Base-by-base conservation (phyloP, 2,888 invertebrate species). In the Aspidiotus destructor region DNA sequence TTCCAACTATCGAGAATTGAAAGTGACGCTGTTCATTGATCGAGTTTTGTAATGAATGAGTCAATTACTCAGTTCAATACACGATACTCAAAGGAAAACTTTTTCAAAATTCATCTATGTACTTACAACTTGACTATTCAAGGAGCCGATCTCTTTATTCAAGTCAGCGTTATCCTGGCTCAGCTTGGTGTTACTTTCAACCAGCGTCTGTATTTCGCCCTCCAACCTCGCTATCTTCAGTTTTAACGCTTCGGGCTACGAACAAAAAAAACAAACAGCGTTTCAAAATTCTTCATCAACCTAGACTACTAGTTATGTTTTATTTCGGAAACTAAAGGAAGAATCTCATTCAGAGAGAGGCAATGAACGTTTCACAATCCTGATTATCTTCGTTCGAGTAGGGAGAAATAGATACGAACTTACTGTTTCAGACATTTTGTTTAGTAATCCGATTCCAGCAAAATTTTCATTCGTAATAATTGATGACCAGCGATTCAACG, bases 21-120 rank as follows among this genome's bases (percentile, higher is more conserved):
- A 48, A 48, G 48, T 48, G 48, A 48, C 48, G 48, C 48, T 48
- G 48, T 48, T 48, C 48, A 48, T 48, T 48, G 48, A 48, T 48
- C 48, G 48, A 48, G 48, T 48, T 48, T 48, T 48, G 48, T 48
- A 48, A 48, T 48, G 2, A 48, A 48, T 48, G 48, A 48, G 48
- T 48, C 48, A 48, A 48, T 48, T 48, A 48, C 48, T 48, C 48
- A 48, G 48, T 48, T 48, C 48, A 48, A 48, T 48, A 48, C 48
- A 48, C 48, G 48, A 48, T 48, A 48, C 48, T 48, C 48, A 48
- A 48, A 48, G 48, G 48, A 48, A 48, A 48, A 48, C 48, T 48
- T 48, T 48, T 48, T 48, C 48, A 48, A 48, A 48, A 48, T 48
- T 48, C 48, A 48, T 48, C 48, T 48, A 48, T 48, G 48, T 48